Evolutionary conservation across 2,888 invertebrate species (phyloP).

Genomic region (Steinernema scapterisci): DNA sequence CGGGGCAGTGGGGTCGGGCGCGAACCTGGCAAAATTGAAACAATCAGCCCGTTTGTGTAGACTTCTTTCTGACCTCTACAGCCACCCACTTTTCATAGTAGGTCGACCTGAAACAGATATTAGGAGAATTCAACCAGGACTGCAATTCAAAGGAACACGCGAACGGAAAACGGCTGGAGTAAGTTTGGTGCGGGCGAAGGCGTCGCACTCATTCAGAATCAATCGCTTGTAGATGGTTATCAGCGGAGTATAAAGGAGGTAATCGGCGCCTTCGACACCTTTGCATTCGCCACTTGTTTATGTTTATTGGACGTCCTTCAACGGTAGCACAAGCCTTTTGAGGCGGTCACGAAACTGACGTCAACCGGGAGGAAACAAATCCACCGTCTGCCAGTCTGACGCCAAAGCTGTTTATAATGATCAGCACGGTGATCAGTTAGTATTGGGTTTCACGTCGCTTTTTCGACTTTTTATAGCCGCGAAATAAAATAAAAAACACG

Average conservation of each 20-base stretch:
- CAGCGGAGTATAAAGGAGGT: constrained; percentile 6
- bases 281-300: constrained; percentile 8
- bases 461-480: background rate
- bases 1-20: too few relatives aligned
- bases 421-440: background rate
- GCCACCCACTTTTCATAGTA: background rate
- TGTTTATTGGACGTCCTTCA: background rate
- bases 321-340: too few relatives aligned
- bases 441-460: background rate
- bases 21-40: too few relatives aligned
- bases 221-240: constrained; percentile 15
- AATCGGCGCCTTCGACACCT: constrained; percentile 17
- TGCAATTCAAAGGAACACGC: too few relatives aligned
- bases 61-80: background rate
- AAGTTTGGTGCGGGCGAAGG: too few relatives aligned
- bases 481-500: too few relatives aligned
- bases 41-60: too few relatives aligned
- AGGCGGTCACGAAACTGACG: background rate
- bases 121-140: background rate
- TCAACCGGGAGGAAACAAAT: background rate
- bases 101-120: background rate
- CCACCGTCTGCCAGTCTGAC: background rate
- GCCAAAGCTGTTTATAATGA: constrained; percentile 11
- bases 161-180: too few relatives aligned
- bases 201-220: constrained; percentile 11